Percentiles rank a stretch among this genome's conserved stretches.
Conservation (phyloP, 2,113 vertebrate genomes). For the Micronisus gabar region DNA sequence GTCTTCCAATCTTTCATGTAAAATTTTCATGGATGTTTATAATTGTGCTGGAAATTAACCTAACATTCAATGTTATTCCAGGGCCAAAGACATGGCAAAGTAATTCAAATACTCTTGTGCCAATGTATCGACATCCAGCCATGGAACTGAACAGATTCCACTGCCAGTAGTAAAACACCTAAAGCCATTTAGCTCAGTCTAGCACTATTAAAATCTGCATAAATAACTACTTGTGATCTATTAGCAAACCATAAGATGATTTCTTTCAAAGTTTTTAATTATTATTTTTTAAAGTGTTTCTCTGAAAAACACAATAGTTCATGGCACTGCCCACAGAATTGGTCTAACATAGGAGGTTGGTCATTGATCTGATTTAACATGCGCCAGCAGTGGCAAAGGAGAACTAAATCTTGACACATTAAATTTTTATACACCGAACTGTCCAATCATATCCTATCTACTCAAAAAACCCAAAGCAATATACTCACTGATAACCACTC, state of each 20-base stretch:
- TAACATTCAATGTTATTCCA: background rate
- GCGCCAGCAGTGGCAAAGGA: background rate
- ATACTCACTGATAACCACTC: background rate
- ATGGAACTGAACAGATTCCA: background rate
- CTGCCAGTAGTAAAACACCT: background rate
- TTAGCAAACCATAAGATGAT: background rate
- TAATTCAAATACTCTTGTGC: background rate
- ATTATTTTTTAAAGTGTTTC: background rate
- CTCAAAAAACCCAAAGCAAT: background rate
- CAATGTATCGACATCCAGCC: background rate
- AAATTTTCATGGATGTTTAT: background rate
- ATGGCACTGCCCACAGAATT: background rate
- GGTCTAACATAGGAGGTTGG: background rate
- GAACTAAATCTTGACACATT: background rate
- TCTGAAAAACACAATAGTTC: background rate
- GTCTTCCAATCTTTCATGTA: background rate
- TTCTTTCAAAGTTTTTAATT: background rate
- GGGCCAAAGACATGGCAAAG: background rate
- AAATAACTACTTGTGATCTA: background rate
- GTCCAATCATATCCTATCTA: background rate
- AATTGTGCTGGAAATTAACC: background rate
- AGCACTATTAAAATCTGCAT: background rate
- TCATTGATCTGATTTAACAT: background rate
- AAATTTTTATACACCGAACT: background rate
- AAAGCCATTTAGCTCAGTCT: background rate